A percentile compares a stretch with the other conserved stretches of the same genome.
These are phyloP conservation scores for Choloepus hoffmanni DNA, from an alignment of 2,113 vertebrate species.

Conservation along the genomic window DNA sequence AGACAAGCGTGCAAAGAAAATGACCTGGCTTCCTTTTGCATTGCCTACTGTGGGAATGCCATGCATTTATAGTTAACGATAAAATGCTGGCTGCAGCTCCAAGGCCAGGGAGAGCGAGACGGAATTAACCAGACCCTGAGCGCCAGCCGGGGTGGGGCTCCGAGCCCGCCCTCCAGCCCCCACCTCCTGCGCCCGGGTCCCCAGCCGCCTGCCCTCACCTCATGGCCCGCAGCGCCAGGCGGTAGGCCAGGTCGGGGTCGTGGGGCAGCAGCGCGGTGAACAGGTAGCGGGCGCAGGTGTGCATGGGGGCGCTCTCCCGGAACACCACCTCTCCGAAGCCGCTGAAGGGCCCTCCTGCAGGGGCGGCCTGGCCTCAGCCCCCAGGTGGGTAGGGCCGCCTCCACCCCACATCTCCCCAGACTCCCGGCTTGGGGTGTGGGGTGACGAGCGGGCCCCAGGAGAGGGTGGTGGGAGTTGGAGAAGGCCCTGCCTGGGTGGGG, in stretches of 20 bases:
- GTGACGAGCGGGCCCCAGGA: not conserved
- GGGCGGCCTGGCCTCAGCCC: conserved; percentile 29
- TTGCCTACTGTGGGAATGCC: too few species aligned
- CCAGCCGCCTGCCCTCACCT: conserved; percentile 73
- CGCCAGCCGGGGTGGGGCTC: not conserved
- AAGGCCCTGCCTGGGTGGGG: not conserved
- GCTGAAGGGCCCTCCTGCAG: conserved; percentile 85
- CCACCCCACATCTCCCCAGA: too few species aligned
- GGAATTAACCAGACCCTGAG: not conserved
- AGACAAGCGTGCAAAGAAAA: not conserved
- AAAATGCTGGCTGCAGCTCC: not conserved
- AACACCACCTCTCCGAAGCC: conserved; percentile 87
- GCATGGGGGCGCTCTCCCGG: conserved; percentile 86
- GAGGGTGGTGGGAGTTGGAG: not conserved
- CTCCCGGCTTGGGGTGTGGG: not conserved
- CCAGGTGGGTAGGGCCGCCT: too few species aligned
- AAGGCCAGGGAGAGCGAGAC: not conserved
- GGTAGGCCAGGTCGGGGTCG: conserved; percentile 85
- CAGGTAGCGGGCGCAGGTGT: conserved; percentile 86
- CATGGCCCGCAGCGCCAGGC: conserved; percentile 85
- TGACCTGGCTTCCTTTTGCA: not conserved
- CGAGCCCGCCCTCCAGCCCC: not conserved
- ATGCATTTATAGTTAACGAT: not conserved
- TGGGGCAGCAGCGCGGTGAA: conserved; percentile 85
- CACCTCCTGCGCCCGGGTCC: not conserved